Evolutionary conservation across 2,797 vertebrate species (phyloP).

Genomic region (Notoglanidium macrostoma): DNA sequence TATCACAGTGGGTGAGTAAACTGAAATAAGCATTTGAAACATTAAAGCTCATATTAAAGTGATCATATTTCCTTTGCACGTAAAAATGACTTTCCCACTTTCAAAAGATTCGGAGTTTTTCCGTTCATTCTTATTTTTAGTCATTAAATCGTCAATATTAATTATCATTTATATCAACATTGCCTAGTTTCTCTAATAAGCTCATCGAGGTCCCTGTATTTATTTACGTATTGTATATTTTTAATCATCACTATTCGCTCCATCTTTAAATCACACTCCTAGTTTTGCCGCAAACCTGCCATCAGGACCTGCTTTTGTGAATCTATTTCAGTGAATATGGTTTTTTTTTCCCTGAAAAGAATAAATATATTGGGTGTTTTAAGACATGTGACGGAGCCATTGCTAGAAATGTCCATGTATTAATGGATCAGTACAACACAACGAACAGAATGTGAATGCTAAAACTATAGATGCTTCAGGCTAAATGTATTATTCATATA

Average conservation of each 20-base stretch:
- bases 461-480: not conserved
- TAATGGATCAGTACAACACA: not conserved
- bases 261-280: not conserved
- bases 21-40: not conserved
- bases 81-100: not conserved
- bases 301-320: not conserved
- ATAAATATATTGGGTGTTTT: not conserved
- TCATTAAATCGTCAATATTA: too few relatives aligned
- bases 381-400: not conserved
- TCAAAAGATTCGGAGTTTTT: not conserved
- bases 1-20: not conserved
- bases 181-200: too few relatives aligned
- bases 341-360: not conserved
- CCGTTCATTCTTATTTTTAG: not conserved
- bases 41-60: not conserved
- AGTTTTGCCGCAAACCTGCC: not conserved
- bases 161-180: not conserved
- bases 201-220: not conserved
- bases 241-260: not conserved
- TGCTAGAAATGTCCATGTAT: not conserved
- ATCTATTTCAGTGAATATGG: not conserved
- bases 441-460: not conserved
- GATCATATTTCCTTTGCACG: too few relatives aligned
- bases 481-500: constrained; percentile 24
- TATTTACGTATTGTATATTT: not conserved